Conservation (phyloP, 2,888 invertebrate genomes). For the Megaustenia siamemsis region DNA sequence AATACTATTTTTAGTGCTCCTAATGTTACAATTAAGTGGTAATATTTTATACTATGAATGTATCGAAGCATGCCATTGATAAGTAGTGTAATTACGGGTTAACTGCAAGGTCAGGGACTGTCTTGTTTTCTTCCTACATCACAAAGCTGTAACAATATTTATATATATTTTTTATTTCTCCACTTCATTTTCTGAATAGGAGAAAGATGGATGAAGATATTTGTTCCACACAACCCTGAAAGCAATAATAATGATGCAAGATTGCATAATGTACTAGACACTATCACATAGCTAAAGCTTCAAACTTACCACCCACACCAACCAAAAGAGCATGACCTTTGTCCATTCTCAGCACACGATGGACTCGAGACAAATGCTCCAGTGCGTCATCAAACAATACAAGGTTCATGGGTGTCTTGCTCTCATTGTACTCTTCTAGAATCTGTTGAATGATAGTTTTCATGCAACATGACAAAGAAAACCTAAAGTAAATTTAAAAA, state of each 20-base stretch:
- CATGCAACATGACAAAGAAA: not conserved
- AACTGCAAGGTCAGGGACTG: no score
- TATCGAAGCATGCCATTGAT: no score
- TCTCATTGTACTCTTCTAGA: constrained; percentile 91
- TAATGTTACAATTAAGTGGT: no score
- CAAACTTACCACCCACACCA: constrained; percentile 88
- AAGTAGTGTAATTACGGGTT: no score
- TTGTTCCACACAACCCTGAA: no score
- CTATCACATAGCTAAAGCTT: not conserved
- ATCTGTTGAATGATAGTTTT: constrained; percentile 83
- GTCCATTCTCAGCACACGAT: constrained; percentile 90
- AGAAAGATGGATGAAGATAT: not conserved
- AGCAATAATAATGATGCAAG: not conserved
- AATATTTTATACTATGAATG: no score
- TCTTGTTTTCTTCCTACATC: no score
- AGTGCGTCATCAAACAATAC: constrained; percentile 95
- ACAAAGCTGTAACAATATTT: no score
- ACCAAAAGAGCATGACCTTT: constrained; percentile 91
- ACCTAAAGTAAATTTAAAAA: no score
- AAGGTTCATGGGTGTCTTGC: constrained; percentile 86
- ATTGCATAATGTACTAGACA: no score
- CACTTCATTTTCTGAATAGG: not conserved
- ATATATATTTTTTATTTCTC: no score
- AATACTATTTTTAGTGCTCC: no score
- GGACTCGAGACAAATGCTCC: constrained; percentile 92